Conservation (phyloP, 35 echinoderm and acorn worm species). For the Hemicentrotus pulcherrimus region DNA sequence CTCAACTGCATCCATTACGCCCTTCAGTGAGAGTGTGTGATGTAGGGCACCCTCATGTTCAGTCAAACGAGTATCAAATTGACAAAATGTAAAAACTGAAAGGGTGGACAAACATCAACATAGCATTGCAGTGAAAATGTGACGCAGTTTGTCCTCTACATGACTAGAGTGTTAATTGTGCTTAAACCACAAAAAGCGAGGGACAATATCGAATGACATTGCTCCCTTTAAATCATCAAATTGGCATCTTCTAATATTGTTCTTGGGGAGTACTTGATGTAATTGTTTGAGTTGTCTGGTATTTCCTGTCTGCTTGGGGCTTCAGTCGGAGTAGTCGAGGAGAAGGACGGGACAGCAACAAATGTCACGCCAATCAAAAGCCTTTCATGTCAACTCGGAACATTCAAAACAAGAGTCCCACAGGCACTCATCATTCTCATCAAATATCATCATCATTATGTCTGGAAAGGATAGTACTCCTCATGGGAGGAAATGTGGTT, state of each 20-base stretch:
- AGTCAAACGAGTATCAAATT: neutral
- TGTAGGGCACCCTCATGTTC: neutral
- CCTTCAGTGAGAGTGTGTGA: neutral
- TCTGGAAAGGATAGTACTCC: neutral
- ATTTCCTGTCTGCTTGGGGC: neutral
- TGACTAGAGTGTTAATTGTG: neutral
- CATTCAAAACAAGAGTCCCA: neutral
- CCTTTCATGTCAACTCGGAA: neutral
- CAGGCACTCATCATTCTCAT: neutral
- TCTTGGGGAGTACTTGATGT: slow-evolving; percentile 1
- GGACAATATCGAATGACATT: neutral
- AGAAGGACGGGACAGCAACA: neutral
- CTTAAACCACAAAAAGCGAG: neutral
- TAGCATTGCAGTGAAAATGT: neutral
- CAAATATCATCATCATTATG: neutral
- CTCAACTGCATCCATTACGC: neutral
- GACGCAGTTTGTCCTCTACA: neutral
- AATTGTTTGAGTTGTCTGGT: neutral
- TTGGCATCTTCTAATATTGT: slow-evolving; percentile 3
- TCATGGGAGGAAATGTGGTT: neutral
- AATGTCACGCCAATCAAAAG: slow-evolving; percentile 8
- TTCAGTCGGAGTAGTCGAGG: neutral
- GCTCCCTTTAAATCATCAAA: slow-evolving; percentile 10
- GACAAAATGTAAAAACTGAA: neutral
- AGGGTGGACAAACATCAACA: neutral